These are phyloP conservation scores for Vespertilio murinus DNA, from an alignment of 2,797 vertebrate species.

Conservation along the genomic window DNA sequence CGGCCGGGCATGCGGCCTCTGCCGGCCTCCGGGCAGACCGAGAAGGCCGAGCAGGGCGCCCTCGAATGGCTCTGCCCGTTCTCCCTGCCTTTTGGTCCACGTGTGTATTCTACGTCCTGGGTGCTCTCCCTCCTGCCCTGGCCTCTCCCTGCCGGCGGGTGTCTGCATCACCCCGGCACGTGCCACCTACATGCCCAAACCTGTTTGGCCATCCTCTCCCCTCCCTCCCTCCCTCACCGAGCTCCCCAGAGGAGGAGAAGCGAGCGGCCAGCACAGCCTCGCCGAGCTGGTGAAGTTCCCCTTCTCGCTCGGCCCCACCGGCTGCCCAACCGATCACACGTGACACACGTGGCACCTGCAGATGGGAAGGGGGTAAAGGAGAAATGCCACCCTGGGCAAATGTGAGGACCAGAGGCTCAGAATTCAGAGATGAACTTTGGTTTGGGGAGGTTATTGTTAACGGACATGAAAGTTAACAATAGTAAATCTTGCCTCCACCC, in stretches of 20 bases:
- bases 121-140: not conserved
- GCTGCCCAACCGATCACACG: fast-evolving
- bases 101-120: not conserved
- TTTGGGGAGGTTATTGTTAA: not conserved
- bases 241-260: not conserved
- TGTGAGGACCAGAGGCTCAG: not conserved
- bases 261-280: not conserved
- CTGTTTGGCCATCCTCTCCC: not conserved
- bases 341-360: not conserved
- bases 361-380: not conserved
- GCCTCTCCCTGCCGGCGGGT: not conserved
- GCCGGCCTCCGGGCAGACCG: not conserved
- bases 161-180: not conserved
- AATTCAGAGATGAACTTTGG: not conserved
- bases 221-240: not conserved
- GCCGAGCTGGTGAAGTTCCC: too few species aligned
- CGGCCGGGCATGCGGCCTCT: not conserved
- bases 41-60: not conserved
- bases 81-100: not conserved
- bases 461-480: not conserved
- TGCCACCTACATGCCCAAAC: not conserved
- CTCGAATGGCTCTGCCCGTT: not conserved
- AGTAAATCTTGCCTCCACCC: not conserved
- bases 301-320: not conserved
- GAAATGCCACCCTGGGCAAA: not conserved